Evolutionary conservation across 2,888 invertebrate genomes (phyloP).

Genomic region (Eilema griseolum): DNA sequence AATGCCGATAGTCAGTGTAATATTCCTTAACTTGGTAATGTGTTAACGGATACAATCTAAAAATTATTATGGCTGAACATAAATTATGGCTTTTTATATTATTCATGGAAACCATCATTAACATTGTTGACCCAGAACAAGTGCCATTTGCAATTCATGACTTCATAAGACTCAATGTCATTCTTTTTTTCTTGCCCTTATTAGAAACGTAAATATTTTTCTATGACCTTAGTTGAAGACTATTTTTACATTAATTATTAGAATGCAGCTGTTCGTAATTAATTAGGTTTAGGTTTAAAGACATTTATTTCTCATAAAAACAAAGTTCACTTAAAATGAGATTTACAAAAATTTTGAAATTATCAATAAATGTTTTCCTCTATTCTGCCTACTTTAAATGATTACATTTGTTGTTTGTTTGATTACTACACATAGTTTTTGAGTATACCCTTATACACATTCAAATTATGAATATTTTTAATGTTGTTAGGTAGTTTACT

Average conservation of each 20-base stretch:
- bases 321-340: too few species aligned
- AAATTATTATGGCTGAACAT: neutral
- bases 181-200: conserved; percentile 17
- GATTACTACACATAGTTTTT: too few species aligned
- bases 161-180: conserved; percentile 8
- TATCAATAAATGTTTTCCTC: too few species aligned
- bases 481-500: too few species aligned
- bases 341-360: too few species aligned
- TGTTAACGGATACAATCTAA: neutral
- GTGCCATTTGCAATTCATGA: conserved; percentile 26
- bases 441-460: too few species aligned
- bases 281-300: neutral
- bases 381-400: too few species aligned
- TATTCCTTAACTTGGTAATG: too few species aligned
- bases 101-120: conserved; percentile 10
- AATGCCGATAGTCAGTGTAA: too few species aligned
- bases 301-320: too few species aligned
- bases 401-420: too few species aligned
- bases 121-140: conserved; percentile 23
- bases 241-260: conserved; percentile 27
- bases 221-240: conserved; percentile 28
- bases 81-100: neutral
- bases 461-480: too few species aligned
- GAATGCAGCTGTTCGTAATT: conserved; percentile 19
- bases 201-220: conserved; percentile 33